Percentiles rank a stretch among this genome's conserved stretches.
Evolutionary conservation across 2,113 vertebrate genomes (phyloP).

Genomic region (Hippocampus mohnikei): DNA sequence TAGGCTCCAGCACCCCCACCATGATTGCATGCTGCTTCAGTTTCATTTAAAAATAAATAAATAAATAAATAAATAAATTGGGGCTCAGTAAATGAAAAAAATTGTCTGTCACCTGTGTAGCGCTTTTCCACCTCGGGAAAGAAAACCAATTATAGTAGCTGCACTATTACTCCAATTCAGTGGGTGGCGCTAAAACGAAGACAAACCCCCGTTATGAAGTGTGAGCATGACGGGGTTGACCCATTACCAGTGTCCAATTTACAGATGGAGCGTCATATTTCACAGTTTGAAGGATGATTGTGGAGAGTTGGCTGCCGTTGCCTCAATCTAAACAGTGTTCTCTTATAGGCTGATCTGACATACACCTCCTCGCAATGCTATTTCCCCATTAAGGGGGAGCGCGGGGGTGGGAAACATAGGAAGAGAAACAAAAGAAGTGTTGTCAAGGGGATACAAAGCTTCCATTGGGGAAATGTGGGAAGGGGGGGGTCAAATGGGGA

Average conservation of each 20-base stretch:
- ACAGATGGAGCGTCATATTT: not conserved
- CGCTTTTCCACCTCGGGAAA: too few species aligned
- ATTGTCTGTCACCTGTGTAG: too few species aligned
- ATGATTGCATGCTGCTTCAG: too few species aligned
- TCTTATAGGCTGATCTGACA: constrained; percentile 6
- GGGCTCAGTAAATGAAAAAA: too few species aligned
- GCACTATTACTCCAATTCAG: not conserved
- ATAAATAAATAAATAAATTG: too few species aligned
- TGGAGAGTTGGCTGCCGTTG: not conserved
- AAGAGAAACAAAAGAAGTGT: constrained; percentile 54
- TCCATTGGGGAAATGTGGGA: constrained; percentile 54
- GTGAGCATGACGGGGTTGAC: too few species aligned
- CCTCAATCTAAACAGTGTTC: not conserved
- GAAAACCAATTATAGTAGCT: too few species aligned
- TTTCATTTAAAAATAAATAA: too few species aligned
- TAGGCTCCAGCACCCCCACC: too few species aligned
- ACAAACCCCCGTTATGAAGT: not conserved
- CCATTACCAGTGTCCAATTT: too few species aligned
- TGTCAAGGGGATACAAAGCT: constrained; percentile 53
- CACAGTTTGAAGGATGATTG: not conserved
- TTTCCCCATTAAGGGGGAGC: constrained; percentile 3
- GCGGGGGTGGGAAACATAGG: constrained; percentile 17
- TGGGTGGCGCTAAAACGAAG: not conserved
- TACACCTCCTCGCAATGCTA: constrained; percentile 15
- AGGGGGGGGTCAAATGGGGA: constrained; percentile 22